phyloP scores from a whole-genome alignment of 2,888 invertebrate species.

The Drosophila merina region DNA sequence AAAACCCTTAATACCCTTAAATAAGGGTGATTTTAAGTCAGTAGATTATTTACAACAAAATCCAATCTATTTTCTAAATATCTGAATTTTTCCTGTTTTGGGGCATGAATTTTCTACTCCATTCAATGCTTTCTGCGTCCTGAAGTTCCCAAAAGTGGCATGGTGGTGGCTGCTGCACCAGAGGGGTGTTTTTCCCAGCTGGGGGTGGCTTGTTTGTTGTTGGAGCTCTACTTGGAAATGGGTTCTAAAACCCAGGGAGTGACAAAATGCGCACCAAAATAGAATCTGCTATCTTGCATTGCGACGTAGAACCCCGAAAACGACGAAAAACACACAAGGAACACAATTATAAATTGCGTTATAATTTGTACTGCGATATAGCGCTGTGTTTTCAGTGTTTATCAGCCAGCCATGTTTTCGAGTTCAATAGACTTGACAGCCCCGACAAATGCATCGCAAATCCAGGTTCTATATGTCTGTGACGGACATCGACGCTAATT shows the following conservation, averaged over 20 bases:
- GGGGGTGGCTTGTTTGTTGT: slow-evolving; percentile 63
- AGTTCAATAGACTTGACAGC: slow-evolving; percentile 67
- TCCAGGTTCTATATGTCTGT: slow-evolving; percentile 43
- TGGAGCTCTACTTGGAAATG: slow-evolving; percentile 24
- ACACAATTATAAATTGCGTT: slow-evolving; percentile 66
- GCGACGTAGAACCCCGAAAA: slow-evolving; percentile 40
- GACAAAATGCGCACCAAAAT: slow-evolving; percentile 49
- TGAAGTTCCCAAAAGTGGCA: slow-evolving; percentile 33
- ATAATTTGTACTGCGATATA: slow-evolving; percentile 48
- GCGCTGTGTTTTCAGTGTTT: slow-evolving; percentile 43
- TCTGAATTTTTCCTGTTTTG: slow-evolving; percentile 19
- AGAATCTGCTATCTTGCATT: slow-evolving; percentile 33
- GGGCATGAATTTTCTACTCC: slow-evolving; percentile 56
- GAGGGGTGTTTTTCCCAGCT: slow-evolving; percentile 61
- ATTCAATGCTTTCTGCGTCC: slow-evolving; percentile 13
- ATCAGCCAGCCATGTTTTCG: slow-evolving; percentile 51
- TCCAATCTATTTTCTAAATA: too few relatives aligned
- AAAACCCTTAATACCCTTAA: not conserved
- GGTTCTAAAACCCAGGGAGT: slow-evolving; percentile 12
- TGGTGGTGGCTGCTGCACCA: slow-evolving; percentile 49
- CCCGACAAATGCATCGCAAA: slow-evolving; percentile 46
- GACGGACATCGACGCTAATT: slow-evolving; percentile 51
- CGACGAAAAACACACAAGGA: slow-evolving; percentile 12
- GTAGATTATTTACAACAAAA: too few relatives aligned
- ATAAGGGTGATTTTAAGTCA: not conserved